Evolutionary conservation across 2,113 vertebrate species (phyloP), one percentile per base, ranked within the genome.

Genomic region (Corythoichthys haematopterus): DNA sequence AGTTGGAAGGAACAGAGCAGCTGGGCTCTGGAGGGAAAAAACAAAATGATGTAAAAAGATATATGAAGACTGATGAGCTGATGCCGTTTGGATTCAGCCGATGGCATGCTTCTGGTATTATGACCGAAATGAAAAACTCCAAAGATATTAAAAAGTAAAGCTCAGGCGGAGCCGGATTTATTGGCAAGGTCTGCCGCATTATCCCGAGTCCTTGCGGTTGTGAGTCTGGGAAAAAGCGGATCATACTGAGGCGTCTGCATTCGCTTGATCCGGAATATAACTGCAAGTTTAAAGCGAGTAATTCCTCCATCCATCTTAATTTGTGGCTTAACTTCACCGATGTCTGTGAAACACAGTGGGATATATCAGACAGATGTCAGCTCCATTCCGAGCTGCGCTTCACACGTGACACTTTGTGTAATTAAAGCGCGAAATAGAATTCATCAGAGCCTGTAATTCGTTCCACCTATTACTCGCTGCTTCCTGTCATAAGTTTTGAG

Each of bases 151-250:
- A 80, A 80, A 64, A 15, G 7, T 14, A 16, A 56, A 45, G 40
- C 75, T 74, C 75, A 69, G 76, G 15, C 6, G 71, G 75, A 72
- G 62, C 47, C 60, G 13, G 57, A 68, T 80, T 82, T 76, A 83
- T 68, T 85, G 58, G 55, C 66, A 65, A 56, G 33, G 58, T 58
- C 57, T 69, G 65, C 3, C 36, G 38, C 72, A 71, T 66, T 65
- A 65, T 2, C 60, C 80, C 64, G 71, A 61, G 47, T 75, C 46
- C 38, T 16, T 8, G 37, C 55, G 2, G n/a, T 56, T 47, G 35
- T 75, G 33, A 14, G 3, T 15, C 14, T 47, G 20, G 52, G 16
- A 60, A 35, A 6, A 55, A 58, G 14, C 6, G 20, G 10, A 71
- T 68, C 40, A 57, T 61, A 64, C 36, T 35, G 4, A 64, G 61